Conservation (phyloP, 2,888 invertebrate genomes). For the Chrysodeixis includens region DNA sequence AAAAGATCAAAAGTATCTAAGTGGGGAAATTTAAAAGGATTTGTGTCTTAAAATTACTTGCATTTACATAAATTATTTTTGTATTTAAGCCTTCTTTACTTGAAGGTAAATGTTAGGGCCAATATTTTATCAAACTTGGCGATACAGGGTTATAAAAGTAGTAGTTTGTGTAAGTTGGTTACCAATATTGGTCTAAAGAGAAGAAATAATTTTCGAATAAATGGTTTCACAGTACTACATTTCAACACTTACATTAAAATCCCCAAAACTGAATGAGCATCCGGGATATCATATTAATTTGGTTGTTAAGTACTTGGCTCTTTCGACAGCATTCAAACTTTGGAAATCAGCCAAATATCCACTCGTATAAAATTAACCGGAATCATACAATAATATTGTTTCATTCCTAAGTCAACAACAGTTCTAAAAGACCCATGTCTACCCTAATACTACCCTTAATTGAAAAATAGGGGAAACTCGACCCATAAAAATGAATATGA, state of each 20-base stretch:
- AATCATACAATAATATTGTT: not conserved
- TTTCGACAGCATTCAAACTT: not conserved
- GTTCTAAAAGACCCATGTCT: not conserved
- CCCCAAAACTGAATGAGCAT: not conserved
- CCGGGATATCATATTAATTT: not conserved
- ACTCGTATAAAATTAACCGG: not conserved
- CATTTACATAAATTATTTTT: not conserved
- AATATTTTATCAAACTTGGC: not conserved
- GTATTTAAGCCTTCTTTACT: not conserved
- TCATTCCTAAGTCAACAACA: not conserved
- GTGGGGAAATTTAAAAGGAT: not conserved
- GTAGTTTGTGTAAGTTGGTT: not conserved
- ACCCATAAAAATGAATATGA: not conserved
- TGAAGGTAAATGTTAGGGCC: not conserved
- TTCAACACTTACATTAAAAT: not conserved
- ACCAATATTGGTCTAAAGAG: not conserved
- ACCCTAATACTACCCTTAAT: not conserved
- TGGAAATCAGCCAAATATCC: not conserved
- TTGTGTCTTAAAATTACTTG: not conserved
- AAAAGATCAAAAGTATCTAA: not conserved
- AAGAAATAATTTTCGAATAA: too few species aligned
- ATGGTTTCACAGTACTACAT: too few species aligned
- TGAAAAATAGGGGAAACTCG: not conserved
- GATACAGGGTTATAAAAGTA: not conserved
- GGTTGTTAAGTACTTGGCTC: constrained; percentile 1